Base-by-base conservation (phyloP, 2,888 invertebrate genomes). In the Seira ritae region DNA sequence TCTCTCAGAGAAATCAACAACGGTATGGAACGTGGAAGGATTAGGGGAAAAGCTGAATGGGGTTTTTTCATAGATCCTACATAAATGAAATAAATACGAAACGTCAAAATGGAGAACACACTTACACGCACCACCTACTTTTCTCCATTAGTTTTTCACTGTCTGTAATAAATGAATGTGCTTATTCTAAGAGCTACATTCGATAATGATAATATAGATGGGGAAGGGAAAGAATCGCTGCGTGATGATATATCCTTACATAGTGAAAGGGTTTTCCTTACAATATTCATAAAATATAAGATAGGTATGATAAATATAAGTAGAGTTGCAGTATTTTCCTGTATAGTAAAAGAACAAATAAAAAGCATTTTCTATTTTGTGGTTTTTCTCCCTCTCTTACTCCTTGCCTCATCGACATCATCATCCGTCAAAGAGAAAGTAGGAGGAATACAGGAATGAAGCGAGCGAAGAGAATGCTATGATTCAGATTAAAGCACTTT, bases 311-410 rank as follows among this genome's bases (percentile, higher is more conserved):
- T n/a, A n/a, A n/a, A n/a, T n/a, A n/a, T n/a, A n/a, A n/a, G n/a
- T n/a, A n/a, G n/a, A 8, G 31, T 31, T 31, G 31, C 31, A 31
- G 3, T 8, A 31, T 31, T 31, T 31, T 8, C 31, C 3, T 4
- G 55, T 15, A 3, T 55, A 55, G 55, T 55, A 17, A 55, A n/a
- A 50, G 50, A 62, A 62, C 62, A 62, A 62, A 62, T 62, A 62
- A 62, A 62, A 62, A 62, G 62, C 62, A 62, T 62, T 62, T 62
- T 62, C 62, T 62, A 62, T 62, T 50, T 62, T 62, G 62, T 22
- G 62, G 62, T 62, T 62, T 62, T 62, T 70, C 46, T 37, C 1
- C 17, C 22, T 46, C 50, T 70, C 46, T 37, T 22, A 20, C 22
- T 70, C 19, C 20, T 42, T 50, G 70, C 22, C n/a, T 60, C 60